These are phyloP conservation scores for Cyclina sinensis DNA, from an alignment of 1,140 invertebrate genomes.

Conservation along the genomic window DNA sequence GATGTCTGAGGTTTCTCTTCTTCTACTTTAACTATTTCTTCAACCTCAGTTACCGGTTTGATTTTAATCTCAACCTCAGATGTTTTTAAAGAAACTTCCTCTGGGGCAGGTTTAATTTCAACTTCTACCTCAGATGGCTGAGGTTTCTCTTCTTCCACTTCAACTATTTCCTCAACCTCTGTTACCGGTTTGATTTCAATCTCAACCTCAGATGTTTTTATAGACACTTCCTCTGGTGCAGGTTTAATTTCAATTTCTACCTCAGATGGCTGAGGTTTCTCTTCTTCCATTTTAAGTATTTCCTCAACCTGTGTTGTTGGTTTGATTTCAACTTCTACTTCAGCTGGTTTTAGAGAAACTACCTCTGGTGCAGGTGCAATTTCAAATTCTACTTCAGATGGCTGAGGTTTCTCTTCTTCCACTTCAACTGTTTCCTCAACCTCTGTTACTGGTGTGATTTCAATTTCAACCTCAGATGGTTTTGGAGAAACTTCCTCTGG, in stretches of 20 bases:
- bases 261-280: too few relatives aligned
- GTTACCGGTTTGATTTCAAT: neutral
- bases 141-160: neutral
- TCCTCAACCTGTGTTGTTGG: neutral
- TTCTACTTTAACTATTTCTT: neutral
- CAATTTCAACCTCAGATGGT: constrained; percentile 30
- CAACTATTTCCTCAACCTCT: neutral
- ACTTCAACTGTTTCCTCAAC: neutral
- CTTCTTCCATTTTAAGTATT: neutral
- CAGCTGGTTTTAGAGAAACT: too few relatives aligned
- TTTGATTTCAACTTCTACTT: neutral
- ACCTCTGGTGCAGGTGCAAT: neutral
- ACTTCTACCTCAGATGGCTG: constrained; percentile 3
- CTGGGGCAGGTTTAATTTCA: neutral
- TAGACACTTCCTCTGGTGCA: neutral
- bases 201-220: neutral
- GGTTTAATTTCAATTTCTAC: neutral
- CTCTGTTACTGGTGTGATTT: neutral
- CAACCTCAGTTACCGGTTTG: neutral
- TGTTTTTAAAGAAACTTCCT: neutral
- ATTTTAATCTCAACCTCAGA: neutral
- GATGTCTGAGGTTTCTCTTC: neutral
- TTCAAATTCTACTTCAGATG: constrained; percentile 1
- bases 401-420: neutral
- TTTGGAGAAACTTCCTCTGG: constrained; percentile 37